Conservation (phyloP, 1,140 invertebrate genomes). For the Eupristina koningsbergeri region DNA sequence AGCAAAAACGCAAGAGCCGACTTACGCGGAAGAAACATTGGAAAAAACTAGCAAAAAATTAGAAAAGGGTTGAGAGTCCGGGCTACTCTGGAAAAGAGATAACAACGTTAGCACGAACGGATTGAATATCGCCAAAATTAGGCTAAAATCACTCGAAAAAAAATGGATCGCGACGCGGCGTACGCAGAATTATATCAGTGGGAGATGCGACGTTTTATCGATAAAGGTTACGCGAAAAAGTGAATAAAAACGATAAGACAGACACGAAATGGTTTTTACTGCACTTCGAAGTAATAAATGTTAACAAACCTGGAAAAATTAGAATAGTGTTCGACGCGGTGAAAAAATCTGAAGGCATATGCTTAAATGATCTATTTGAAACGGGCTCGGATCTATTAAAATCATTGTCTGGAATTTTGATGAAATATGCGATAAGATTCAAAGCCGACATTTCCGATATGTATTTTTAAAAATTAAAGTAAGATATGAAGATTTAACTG, state of each 20-base stretch:
- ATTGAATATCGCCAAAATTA: background rate
- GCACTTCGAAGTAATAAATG: background rate
- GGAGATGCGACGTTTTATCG: background rate
- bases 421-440: constrained; percentile 56
- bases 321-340: background rate
- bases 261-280: background rate
- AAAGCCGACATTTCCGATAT: constrained; percentile 29
- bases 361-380: background rate
- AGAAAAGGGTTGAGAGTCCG: no score
- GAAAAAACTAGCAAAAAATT: no score
- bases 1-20: no score
- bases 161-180: no score
- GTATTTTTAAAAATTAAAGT: constrained; percentile 1
- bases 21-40: no score
- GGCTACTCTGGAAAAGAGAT: no score
- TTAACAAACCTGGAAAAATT: background rate
- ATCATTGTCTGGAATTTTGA: background rate
- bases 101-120: background rate
- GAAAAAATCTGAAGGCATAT: background rate
- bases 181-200: no score
- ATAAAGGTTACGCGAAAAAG: background rate
- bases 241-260: no score
- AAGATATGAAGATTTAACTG: background rate
- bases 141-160: background rate
- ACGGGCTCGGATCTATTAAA: background rate